Base-by-base conservation (phyloP, 1,140 invertebrate species). In the Cotesia glomerata region DNA sequence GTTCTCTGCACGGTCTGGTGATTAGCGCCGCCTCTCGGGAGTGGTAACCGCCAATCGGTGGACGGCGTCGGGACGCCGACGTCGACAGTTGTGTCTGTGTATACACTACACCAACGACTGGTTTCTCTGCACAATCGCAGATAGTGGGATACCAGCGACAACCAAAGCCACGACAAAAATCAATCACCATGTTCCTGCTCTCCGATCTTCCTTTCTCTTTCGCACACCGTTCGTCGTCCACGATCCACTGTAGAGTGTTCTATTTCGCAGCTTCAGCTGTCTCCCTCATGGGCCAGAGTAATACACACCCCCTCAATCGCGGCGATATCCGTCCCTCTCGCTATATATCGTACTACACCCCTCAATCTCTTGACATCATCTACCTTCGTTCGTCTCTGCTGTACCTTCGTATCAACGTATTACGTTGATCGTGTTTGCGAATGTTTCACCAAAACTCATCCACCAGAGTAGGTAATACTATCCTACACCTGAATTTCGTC, bases 101-200 rank as follows among this genome's bases (percentile, higher is more conserved):
- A 2, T 9, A 45, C 11, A 45, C 7, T 45, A 45, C 39, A 5
- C 39, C 7, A 45, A 45, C 26, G 74, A 76, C 80, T 76, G 78
- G 72, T 71, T 75, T 66, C 16, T 78, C 81, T 80, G 81, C 80
- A 86, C 82, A 84, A 85, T 84, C 84, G 83, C 80, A 82, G 80
- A 84, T 85, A 85, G 78, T 82, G 81, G 74, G 84, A 85, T 85
- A 82, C 11, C 49, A 69, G 80, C 80, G 82, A 82, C 79, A 81
- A 83, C 82, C 81, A 86, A 86, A 86, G 84, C 84, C 84, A 85
- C 84, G 83, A 85, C 85, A 87, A 87, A 87, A 86, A 86, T 86
- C 85, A 87, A 87, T 87, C 85, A 86, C 83, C 79, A 81, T 78
- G 75, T 78, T 78, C 78, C 49, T 51, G 58, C 61, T 70, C 36